phyloP scores from a whole-genome alignment of 2,888 invertebrate species.

The Fissipunctia ypsillon region DNA sequence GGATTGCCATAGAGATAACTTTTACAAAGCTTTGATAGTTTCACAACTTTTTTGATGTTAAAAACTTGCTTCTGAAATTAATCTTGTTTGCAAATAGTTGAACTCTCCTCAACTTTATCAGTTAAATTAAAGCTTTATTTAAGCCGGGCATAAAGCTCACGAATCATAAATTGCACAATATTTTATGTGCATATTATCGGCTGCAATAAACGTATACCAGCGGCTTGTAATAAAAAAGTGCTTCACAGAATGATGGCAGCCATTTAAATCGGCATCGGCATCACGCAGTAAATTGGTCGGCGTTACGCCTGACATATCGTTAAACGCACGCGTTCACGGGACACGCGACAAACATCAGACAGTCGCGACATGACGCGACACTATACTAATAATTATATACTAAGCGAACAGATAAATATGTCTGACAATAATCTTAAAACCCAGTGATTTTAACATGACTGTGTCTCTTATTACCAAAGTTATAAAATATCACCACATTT shows the following conservation, averaged over 20 bases:
- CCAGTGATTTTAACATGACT: no score
- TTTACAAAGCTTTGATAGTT: slow-evolving; percentile 26
- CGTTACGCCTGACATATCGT: slow-evolving; percentile 35
- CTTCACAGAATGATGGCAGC: slow-evolving; percentile 41
- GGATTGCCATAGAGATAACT: slow-evolving; percentile 8
- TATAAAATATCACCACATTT: background rate
- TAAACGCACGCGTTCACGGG: slow-evolving; percentile 6
- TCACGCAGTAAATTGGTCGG: slow-evolving; percentile 25
- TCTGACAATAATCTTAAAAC: background rate
- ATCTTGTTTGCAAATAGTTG: slow-evolving; percentile 3
- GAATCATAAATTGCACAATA: slow-evolving; percentile 51
- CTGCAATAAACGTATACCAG: slow-evolving; percentile 44
- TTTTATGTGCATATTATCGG: slow-evolving; percentile 46
- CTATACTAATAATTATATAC: background rate
- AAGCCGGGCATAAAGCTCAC: slow-evolving; percentile 31
- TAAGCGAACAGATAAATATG: background rate
- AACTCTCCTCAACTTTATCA: slow-evolving; percentile 19
- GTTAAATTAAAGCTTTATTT: slow-evolving; percentile 43
- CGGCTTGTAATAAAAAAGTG: slow-evolving; percentile 44
- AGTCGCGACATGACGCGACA: background rate
- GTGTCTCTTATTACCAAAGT: background rate
- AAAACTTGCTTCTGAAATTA: slow-evolving; percentile 20
- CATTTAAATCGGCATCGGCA: slow-evolving; percentile 32
- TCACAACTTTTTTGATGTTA: slow-evolving; percentile 14
- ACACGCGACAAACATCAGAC: no score